Base-by-base conservation (phyloP, 2,113 vertebrate genomes). In the Pollimyrus isidori region DNA sequence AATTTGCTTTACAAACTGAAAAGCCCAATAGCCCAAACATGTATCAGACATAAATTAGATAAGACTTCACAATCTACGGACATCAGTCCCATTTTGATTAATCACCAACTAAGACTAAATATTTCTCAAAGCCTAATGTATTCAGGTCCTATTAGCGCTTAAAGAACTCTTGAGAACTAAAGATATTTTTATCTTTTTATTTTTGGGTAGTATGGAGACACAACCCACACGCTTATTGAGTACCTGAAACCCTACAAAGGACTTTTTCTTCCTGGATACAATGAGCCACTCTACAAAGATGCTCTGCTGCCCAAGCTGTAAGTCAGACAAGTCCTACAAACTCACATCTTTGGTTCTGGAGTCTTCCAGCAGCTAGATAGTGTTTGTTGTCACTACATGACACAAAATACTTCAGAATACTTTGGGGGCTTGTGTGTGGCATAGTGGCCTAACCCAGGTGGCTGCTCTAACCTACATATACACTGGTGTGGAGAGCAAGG, bases 161-260 rank as follows among this genome's bases (percentile, higher is more conserved):
- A 48, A 3, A 35, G 4, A 35, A 42, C 89, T 35, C 58, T 82
- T 45, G 42, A 76, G 9, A 90, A 83, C 46, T 62, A 87, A 86
- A 56, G 50, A 73, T 56, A 58, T 90, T 35, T 46, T 62, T 45
- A 86, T 30, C 21, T 10, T 80, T 53, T 88, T 23, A 10, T 89
- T 88, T 86, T 90, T 58, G 76, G 89, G 46, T 93, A 97, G 96
- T 97, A 97, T 56, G 96, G 96, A 89, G 96, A 97, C 86, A 97
- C 96, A 17, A 97, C 96, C 56, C 96, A 97, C 91, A 97, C 96
- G 0, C 91, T 97, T 9, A 91, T 97, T 23, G 96, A 97, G 91
- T 96, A 95, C 93, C 92, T 96, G 48, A 90, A 91, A 58, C 94
- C 95, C 65, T 97, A 96, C 93, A 95, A 94, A 91, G 96, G 96